Base-by-base conservation (phyloP, 53 echinoderm and acorn worm species). In the Holothuria leucospilota region DNA sequence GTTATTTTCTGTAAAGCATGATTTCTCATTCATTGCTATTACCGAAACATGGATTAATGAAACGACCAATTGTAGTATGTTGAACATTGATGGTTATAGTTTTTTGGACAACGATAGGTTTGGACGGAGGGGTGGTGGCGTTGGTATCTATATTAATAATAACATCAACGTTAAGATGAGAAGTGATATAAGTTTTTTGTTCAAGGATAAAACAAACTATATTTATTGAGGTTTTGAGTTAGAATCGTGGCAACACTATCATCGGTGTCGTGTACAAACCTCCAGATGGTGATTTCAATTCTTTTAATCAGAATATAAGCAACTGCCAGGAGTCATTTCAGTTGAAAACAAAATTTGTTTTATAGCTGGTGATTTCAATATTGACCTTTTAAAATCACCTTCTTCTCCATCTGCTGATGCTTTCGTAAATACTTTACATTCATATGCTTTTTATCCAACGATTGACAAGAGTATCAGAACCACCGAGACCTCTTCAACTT, bases 51-150 rank as follows among this genome's bases (percentile, higher is more conserved):
- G 69, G 29, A 69, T 38, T 24, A 69, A 69, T 69, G 69, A 69
- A 69, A 69, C 69, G 69, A 69, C 69, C 24, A 28, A 69, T 28
- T 26, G 25, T 69, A 24, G 24, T 69, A 69, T 69, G 69, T 69
- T 69, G 27, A 69, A 69, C 69, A 26, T 69, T 28, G 69, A 69
- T 69, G 69, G 69, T 69, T 69, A 69, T 29, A 69, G 13, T 66
- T 69, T 23, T 69, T 42, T 42, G 69, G 27, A 69, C 69, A 69
- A 69, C 0, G 69, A 69, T 13, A 69, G 7, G 0, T 8, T 26
- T 28, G 69, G 29, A 69, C 69, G 69, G 29, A 69, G 29, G 15
- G 69, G 69, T 69, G 69, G 69, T 69, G 67, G 67, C n/a, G 67
- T 66, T 0, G 67, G 67, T 67, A 67, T 67, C 23, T 10, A n/a